Evolutionary conservation across 2,888 invertebrate genomes (phyloP).

Genomic region (Entomobrya multifasciata): DNA sequence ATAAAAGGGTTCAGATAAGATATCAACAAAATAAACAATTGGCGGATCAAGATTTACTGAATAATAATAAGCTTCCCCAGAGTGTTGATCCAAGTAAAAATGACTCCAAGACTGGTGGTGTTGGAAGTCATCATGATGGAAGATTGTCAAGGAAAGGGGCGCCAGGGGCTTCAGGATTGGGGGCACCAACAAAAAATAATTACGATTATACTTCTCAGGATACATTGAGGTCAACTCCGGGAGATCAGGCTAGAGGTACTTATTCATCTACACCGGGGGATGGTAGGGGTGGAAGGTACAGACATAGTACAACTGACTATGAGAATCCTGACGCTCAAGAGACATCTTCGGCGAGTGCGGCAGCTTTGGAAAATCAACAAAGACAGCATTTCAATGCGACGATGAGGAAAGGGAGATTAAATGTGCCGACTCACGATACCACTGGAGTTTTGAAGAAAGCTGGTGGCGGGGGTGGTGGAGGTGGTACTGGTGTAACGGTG

Average conservation of each 20-base stretch:
- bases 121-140: too few species aligned
- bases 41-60: conserved; percentile 12
- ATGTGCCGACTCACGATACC: neutral
- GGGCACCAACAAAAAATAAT: neutral
- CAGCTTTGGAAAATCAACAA: conserved; percentile 24
- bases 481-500: too few species aligned
- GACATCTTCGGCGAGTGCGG: conserved; percentile 44
- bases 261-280: conserved; percentile 42
- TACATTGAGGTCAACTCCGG: conserved; percentile 2
- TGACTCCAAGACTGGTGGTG: too few species aligned
- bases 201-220: conserved; percentile 40
- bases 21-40: neutral
- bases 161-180: too few species aligned
- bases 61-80: too few species aligned
- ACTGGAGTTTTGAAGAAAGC: neutral
- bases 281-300: conserved; percentile 25
- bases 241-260: neutral
- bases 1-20: conserved; percentile 25
- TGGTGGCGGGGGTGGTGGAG: too few species aligned
- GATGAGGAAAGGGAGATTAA: neutral
- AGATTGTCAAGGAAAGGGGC: too few species aligned
- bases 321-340: conserved; percentile 47
- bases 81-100: too few species aligned
- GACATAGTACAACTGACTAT: conserved; percentile 51
- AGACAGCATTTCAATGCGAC: conserved; percentile 6